A percentile compares a stretch with the other conserved stretches of the same genome.
Conservation (phyloP, 2,113 vertebrate genomes). For the Larimichthys crocea region DNA sequence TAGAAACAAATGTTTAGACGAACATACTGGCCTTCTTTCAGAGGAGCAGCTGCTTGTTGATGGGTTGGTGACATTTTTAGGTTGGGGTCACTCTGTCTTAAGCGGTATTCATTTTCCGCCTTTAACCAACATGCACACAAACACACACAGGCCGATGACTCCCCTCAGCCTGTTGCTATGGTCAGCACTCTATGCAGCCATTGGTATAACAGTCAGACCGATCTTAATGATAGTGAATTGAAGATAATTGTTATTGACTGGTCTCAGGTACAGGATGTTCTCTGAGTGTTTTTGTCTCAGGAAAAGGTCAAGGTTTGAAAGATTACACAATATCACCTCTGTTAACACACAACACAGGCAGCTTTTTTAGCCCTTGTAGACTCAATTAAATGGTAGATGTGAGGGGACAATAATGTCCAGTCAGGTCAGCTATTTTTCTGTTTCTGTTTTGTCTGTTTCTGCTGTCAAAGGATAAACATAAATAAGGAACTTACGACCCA, state of each 20-base stretch:
- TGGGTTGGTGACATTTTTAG: constrained; percentile 12
- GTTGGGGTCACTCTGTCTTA: constrained; percentile 46
- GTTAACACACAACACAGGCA: background rate
- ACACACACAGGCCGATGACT: constrained; percentile 51
- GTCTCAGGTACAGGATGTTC: constrained; percentile 41
- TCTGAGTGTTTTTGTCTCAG: constrained; percentile 6
- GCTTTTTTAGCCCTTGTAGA: background rate
- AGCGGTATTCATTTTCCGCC: constrained; percentile 15
- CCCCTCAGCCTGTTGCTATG: constrained; percentile 55
- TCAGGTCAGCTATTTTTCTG: background rate
- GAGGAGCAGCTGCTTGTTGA: constrained; percentile 20
- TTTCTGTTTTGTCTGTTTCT: background rate
- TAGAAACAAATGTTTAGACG: background rate
- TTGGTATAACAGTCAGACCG: constrained; percentile 48
- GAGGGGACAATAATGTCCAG: background rate
- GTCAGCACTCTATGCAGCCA: constrained; percentile 31
- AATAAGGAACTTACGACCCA: too few species aligned
- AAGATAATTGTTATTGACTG: constrained; percentile 66
- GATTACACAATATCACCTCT: constrained; percentile 18
- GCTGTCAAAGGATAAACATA: background rate
- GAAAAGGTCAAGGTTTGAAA: constrained; percentile 35
- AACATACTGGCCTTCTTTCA: background rate
- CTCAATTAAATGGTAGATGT: background rate
- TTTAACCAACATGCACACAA: constrained; percentile 21
- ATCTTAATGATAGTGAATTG: constrained; percentile 57